phyloP scores from a whole-genome alignment of 2,888 invertebrate genomes.

The Cephus rjabovi region DNA sequence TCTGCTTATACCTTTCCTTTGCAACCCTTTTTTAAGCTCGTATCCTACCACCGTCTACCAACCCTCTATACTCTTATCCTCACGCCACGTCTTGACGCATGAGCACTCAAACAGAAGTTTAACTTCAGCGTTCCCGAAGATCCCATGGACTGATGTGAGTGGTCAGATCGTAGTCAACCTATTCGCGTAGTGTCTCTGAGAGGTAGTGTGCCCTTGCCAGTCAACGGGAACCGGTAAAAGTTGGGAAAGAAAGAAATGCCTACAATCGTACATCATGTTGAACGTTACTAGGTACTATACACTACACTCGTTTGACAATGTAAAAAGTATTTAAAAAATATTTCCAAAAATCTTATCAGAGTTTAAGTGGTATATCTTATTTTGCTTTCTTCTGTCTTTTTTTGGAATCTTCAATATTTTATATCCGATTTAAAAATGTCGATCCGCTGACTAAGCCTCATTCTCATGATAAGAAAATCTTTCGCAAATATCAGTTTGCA shows the following conservation, averaged over 20 bases:
- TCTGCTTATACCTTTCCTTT: slow-evolving; percentile 9
- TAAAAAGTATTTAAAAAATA: background rate
- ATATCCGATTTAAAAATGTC: background rate
- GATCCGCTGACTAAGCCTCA: background rate
- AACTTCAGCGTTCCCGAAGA: slow-evolving; percentile 34
- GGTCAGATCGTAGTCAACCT: slow-evolving; percentile 29
- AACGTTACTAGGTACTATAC: background rate
- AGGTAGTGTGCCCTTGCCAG: background rate
- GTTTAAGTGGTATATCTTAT: background rate
- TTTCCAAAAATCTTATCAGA: background rate
- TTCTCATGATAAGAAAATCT: background rate
- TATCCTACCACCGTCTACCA: background rate
- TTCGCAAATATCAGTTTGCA: background rate
- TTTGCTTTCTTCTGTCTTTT: background rate
- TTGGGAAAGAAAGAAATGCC: background rate
- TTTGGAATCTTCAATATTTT: background rate
- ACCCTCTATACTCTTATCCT: slow-evolving; percentile 20
- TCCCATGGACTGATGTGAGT: slow-evolving; percentile 13
- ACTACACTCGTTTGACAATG: background rate
- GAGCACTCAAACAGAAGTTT: slow-evolving; percentile 36
- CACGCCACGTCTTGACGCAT: slow-evolving; percentile 21
- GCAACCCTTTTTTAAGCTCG: slow-evolving; percentile 7
- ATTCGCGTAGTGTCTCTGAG: background rate
- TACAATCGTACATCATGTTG: background rate
- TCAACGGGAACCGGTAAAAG: background rate